Base-by-base conservation (phyloP, 2,797 vertebrate species). In the Enteromius treurensis region DNA sequence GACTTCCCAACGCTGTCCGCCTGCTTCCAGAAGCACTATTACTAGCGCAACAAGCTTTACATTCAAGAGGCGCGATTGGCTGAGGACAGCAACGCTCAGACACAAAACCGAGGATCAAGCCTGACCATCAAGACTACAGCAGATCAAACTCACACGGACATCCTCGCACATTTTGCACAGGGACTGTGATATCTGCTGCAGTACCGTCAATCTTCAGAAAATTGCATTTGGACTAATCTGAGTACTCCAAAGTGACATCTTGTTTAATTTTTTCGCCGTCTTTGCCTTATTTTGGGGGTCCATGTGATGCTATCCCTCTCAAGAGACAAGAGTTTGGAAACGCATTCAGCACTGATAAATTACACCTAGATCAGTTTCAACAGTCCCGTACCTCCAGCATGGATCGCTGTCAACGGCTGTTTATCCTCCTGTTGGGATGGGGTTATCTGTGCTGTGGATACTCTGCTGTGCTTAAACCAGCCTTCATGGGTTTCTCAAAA, bases 391-490 rank as follows among this genome's bases (percentile, higher is more conserved):
- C 19, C 58, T 79, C 73, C 45, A 90, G 82, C 87, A 98, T 98
- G 97, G 95, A 94, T 78, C 80, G 90, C 5, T 88, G 76, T 80
- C 87, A 87, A 40, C 90, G 90, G 64, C 34, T 92, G 85, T 86
- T 95, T 81, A 77, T 97, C 55, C 88, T 97, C 86, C 94, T 97
- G 49, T 92, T 95, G 86, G 94, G 93, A 85, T 96, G 96, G 95
- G 92, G 93, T 88, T 94, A 91, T 88, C 85, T 95, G 75, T 93
- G 91, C 91, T 88, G 92, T 87, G 94, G 91, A 81, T 92, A 82
- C 68, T 92, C 93, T 67, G 95, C 95, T 51, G 88, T 89, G 89
- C 86, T 88, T 29, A 91, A 90, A 23, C 90, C 93, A 64, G 86
- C 83, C 83, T 70, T 93, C 78, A 80, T 77, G 34, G 91, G 86